Evolutionary conservation across 2,113 vertebrate species (phyloP).

Genomic region (Silurus glanis): DNA sequence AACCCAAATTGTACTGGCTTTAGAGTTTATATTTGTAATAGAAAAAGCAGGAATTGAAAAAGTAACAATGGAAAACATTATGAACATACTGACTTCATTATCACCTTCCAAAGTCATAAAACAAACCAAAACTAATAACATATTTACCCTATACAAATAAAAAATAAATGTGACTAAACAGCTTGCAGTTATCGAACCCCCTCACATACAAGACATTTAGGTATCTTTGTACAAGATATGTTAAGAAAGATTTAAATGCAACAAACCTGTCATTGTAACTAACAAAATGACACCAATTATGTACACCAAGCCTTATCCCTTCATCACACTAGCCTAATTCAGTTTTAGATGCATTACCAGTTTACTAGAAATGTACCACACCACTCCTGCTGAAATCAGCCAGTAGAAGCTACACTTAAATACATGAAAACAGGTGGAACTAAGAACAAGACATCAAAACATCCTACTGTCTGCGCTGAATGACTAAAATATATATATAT

Average conservation of each 20-base stretch:
- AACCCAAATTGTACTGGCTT: conserved; percentile 59
- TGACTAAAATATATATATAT: conserved; percentile 38
- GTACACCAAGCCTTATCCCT: conserved; percentile 65
- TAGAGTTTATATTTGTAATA: conserved; percentile 63
- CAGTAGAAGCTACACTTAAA: conserved; percentile 32
- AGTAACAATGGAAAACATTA: conserved; percentile 57
- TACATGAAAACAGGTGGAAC: conserved; percentile 39
- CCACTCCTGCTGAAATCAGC: conserved; percentile 45
- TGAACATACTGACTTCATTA: conserved; percentile 62
- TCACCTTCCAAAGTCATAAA: conserved; percentile 64
- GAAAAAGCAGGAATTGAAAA: conserved; percentile 59
- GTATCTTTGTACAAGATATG: conserved; percentile 72
- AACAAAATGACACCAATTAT: conserved; percentile 75
- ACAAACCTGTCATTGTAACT: conserved; percentile 58
- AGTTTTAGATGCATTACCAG: conserved; percentile 54
- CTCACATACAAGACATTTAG: conserved; percentile 63
- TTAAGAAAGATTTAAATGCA: conserved; percentile 68
- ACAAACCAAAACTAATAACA: conserved; percentile 67
- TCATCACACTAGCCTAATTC: conserved; percentile 58
- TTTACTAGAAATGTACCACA: conserved; percentile 47
- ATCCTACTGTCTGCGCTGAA: conserved; percentile 42
- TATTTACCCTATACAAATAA: conserved; percentile 73
- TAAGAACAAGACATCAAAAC: conserved; percentile 36
- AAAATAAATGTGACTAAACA: conserved; percentile 59
- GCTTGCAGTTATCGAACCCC: conserved; percentile 59